A percentile compares a stretch with the other conserved stretches of the same genome.
Conservation (phyloP, 2,113 vertebrate genomes). For the Vidua macroura region DNA sequence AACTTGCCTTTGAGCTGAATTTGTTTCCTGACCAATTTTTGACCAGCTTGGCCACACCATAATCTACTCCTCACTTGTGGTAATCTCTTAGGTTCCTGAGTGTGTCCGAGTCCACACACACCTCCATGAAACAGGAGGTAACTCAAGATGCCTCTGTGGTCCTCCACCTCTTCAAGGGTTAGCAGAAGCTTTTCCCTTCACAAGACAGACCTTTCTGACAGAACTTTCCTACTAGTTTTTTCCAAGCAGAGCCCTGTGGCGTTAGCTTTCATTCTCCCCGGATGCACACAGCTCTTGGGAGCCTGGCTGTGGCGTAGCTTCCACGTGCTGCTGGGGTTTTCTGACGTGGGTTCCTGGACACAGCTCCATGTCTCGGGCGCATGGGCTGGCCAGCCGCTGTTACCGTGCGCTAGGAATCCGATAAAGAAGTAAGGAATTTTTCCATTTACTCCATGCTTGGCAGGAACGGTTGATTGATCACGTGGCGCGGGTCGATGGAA, state of each 20-base stretch:
- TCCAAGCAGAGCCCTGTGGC: neutral
- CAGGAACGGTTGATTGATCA: too few species aligned
- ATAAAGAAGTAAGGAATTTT: too few species aligned
- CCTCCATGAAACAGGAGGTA: neutral
- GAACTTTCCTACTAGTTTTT: neutral
- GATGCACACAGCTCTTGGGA: too few species aligned
- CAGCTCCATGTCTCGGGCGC: too few species aligned
- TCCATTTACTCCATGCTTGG: too few species aligned
- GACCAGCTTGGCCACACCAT: accelerated
- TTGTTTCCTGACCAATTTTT: neutral
- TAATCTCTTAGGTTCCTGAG: neutral
- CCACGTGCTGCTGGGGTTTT: too few species aligned
- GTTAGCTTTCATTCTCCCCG: too few species aligned
- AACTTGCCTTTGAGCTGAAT: neutral
- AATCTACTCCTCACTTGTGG: neutral
- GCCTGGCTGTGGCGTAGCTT: too few species aligned
- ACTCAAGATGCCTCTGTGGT: neutral
- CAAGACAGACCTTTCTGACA: neutral
- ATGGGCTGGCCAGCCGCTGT: too few species aligned
- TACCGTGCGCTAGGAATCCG: too few species aligned
- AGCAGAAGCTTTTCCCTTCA: neutral
- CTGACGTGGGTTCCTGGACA: too few species aligned
- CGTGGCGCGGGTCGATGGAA: too few species aligned
- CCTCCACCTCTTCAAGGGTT: neutral
- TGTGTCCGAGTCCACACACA: neutral